Conservation (phyloP, 2,797 vertebrate genomes). For the Falco peregrinus region DNA sequence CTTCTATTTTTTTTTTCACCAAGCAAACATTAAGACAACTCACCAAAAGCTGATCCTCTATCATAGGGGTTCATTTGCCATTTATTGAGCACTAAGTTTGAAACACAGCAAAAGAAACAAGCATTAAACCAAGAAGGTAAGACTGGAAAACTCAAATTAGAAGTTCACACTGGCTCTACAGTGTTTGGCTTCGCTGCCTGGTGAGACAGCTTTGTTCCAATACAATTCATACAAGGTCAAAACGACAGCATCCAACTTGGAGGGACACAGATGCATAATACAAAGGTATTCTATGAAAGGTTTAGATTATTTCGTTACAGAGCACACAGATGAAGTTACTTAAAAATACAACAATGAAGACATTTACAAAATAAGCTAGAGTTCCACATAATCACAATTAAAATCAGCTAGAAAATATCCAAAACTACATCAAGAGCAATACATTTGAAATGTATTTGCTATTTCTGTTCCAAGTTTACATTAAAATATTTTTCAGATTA, state of each 20-base stretch:
- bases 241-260: background rate
- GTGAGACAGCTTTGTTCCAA: background rate
- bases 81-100: conserved; percentile 89
- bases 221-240: background rate
- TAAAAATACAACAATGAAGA: background rate
- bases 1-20: background rate
- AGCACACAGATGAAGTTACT: background rate
- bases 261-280: background rate
- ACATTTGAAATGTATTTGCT: background rate
- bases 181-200: background rate
- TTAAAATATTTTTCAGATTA: background rate
- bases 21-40: conserved; percentile 56
- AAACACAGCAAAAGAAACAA: background rate
- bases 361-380: background rate
- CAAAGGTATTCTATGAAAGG: background rate
- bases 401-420: background rate
- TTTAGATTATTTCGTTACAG: background rate
- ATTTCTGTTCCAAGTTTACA: background rate
- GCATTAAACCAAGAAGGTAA: background rate
- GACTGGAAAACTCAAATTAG: background rate
- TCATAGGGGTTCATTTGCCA: conserved; percentile 99
- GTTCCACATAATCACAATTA: background rate
- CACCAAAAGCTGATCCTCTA: conserved; percentile 94
- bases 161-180: background rate
- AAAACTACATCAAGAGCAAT: background rate